Base-by-base conservation (phyloP, 2,797 vertebrate genomes). In the Malacoctenus gilli region DNA sequence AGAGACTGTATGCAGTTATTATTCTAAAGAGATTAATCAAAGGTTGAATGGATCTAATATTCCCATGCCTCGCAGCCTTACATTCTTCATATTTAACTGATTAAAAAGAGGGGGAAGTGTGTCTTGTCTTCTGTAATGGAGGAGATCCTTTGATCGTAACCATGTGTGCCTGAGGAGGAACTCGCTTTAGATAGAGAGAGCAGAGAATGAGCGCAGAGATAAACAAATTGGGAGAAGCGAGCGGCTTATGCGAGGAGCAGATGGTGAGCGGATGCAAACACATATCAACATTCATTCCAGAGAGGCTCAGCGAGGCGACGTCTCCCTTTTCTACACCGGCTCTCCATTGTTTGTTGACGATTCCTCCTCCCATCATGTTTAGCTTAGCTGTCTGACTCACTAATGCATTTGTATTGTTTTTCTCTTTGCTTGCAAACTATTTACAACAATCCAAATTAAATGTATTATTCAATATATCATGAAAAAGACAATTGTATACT, bases 211-310 rank as follows among this genome's bases (percentile, higher is more conserved):
- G 57, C 20, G 31, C 13, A 43, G 53, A 48, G 21, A 72, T 47
- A 61, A 70, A 68, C 16, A 1, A 34, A 61, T 57, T 31, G 57
- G 12, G 34, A 66, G 49, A 57, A 59, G 44, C 4, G 25, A 66
- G 30, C 34, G 54, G 59, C 65, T 68, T 69, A 68, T 77, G 76
- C 53, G 72, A 63, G 54, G 50, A 80, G 60, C 81, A 84, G 80
- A 86, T 83, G 80, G 80, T 48, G 51, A 75, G 59, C 0, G 11
- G 54, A 79, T 37, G 52, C 60, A 68, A 73, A 64, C 65, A 28
- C 54, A 47, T 12, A 75, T 73, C 63, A 64, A 52, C 64, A 42
- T 76, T 68, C 5, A 60, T 67, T 67, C 46, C 37, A 72, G 49
- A 52, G 53, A 66, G 34, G 53, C 55, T 62, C 34, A 5, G 28